Base-by-base conservation (phyloP, 2,888 invertebrate species). In the Hymenopus coronatus region DNA sequence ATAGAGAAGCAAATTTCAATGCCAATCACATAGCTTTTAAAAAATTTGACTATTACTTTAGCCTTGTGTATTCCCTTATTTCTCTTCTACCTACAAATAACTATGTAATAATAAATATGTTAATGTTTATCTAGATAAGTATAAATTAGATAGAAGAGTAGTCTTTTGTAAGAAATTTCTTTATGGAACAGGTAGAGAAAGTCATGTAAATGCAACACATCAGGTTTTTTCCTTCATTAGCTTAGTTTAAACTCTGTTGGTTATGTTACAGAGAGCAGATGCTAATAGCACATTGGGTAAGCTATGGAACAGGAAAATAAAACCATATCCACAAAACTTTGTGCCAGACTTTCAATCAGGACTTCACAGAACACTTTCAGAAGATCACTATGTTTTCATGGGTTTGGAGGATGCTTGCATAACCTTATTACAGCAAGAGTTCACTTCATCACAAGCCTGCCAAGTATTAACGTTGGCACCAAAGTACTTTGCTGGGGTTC, bases 331-430 rank as follows among this genome's bases (percentile, higher is more conserved):
- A 25, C 27, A 83, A 25, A 28, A 88, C n/a, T 27, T 88, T n/a
- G 28, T 88, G 82, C 40, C 25, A 20, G 83, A 46, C 28, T 85
- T 30, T 28, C 30, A 27, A 14, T 82, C 85, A 83, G 84, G 89
- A 70, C 28, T 89, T 27, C 25, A 25, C 8, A 40, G 46, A 33
- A 70, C 33, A 25, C 84, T 89, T 28, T 33, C 28, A 83, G 70
- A 81, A 27, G 28, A 30, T 33, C 46, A 89, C 30, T 87, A 70
- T 33, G 89, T 87, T 54, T 89, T 89, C 86, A 33, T 89, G 87
- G 87, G 87, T 9, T 46, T 33, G 27, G 89, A 89, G 81, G 87
- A 87, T 81, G 46, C 89, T 12, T 89, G 89, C 28, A 70, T 33
- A 14, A 27, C 87, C 8, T 28, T 30, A 33, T 30, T 89, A 27